Conservation (phyloP, 1,140 invertebrate genomes). For the Monomorium pharaonis region DNA sequence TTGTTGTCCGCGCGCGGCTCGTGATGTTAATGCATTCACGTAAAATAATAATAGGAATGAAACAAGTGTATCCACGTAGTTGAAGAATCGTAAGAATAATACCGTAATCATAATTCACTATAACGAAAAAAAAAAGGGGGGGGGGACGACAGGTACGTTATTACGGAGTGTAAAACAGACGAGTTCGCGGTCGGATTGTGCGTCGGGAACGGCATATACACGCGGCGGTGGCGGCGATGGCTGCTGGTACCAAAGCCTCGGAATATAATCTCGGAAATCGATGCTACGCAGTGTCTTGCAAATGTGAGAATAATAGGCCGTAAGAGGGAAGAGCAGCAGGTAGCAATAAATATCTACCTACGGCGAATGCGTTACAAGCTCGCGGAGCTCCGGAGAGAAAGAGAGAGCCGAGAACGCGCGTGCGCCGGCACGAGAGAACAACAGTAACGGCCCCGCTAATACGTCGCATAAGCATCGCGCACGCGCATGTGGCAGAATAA, state of each 20-base stretch:
- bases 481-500: slow-evolving; percentile 11
- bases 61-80: not conserved
- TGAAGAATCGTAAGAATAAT: slow-evolving; percentile 11
- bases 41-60: not conserved
- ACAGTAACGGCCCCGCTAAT: slow-evolving; percentile 40
- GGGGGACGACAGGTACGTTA: slow-evolving; percentile 1
- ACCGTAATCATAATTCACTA: not conserved
- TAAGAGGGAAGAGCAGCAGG: slow-evolving; percentile 11
- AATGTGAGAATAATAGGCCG: slow-evolving; percentile 45
- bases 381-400: not conserved
- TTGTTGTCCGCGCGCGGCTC: not conserved
- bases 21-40: not conserved
- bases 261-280: slow-evolving; percentile 55
- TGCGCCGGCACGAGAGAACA: not conserved
- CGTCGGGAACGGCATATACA: not conserved
- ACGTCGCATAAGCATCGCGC: slow-evolving; percentile 20
- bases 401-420: not conserved
- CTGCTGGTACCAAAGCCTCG: slow-evolving; percentile 27
- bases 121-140: not conserved
- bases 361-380: slow-evolving; percentile 7
- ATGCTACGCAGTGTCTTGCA: slow-evolving; percentile 34
- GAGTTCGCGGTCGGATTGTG: slow-evolving; percentile 35
- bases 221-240: not conserved
- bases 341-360: slow-evolving; percentile 36
- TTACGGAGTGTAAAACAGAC: slow-evolving; percentile 44